phyloP scores from a whole-genome alignment of 1,140 invertebrate species.

The Conopomorpha cramerella region DNA sequence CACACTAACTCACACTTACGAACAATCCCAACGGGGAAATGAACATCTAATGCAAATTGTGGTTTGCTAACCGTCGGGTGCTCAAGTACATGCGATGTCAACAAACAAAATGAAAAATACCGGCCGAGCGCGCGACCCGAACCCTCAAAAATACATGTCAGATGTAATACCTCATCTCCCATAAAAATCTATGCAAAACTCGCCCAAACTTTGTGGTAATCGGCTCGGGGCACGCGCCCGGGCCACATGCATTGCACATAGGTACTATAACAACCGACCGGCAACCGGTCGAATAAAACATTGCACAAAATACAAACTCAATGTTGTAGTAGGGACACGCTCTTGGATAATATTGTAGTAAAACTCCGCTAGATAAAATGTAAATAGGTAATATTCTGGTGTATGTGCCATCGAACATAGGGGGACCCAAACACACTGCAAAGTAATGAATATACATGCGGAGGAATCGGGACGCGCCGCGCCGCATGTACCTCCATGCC shows the following conservation, averaged over 20 bases:
- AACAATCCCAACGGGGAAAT: conserved; percentile 34
- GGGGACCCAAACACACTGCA: conserved; percentile 51
- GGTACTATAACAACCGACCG: conserved; percentile 44
- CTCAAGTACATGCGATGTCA: no score
- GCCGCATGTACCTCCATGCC: conserved; percentile 30
- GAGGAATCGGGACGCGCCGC: conserved; percentile 11
- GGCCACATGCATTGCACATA: background rate
- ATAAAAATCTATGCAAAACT: no score
- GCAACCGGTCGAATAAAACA: conserved; percentile 55
- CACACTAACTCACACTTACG: conserved; percentile 39
- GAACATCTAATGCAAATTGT: conserved; percentile 24
- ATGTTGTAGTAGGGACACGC: conserved; percentile 56
- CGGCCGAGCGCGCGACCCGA: no score
- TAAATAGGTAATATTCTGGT: conserved; percentile 58
- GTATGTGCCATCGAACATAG: conserved; percentile 56
- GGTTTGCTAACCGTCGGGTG: conserved; percentile 1
- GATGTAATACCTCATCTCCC: no score
- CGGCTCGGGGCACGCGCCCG: no score
- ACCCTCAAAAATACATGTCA: no score
- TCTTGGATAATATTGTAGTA: conserved; percentile 58
- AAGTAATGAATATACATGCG: conserved; percentile 35
- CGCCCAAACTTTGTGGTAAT: no score
- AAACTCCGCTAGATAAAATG: conserved; percentile 57
- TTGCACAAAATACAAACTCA: conserved; percentile 57
- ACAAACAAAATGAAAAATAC: no score